These are phyloP conservation scores for Netelia virgata DNA, from an alignment of 2,888 invertebrate genomes.

Conservation along the genomic window DNA sequence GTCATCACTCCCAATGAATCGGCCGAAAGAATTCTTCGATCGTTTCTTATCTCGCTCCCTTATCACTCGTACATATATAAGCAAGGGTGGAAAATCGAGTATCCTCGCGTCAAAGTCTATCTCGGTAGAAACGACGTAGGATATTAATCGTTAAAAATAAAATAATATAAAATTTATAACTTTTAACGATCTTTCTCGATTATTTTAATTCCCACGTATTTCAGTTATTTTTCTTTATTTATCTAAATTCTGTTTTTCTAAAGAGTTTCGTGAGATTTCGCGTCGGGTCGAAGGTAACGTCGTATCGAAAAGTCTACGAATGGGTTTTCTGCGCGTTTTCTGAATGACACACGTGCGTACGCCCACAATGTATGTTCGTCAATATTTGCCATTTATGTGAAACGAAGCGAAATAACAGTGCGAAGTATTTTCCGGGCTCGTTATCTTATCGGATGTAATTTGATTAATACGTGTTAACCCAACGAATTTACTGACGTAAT, in stretches of 20 bases:
- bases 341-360: too few relatives aligned
- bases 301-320: too few relatives aligned
- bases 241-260: too few relatives aligned
- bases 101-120: neutral
- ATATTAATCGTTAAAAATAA: neutral
- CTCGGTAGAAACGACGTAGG: neutral
- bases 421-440: neutral
- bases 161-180: neutral
- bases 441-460: neutral
- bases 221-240: neutral
- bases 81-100: neutral
- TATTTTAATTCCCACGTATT: neutral
- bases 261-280: too few relatives aligned
- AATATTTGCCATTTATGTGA: too few relatives aligned
- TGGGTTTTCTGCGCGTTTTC: too few relatives aligned
- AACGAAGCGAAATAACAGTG: neutral
- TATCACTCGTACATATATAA: neutral
- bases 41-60: neutral
- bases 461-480: neutral
- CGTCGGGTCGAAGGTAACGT: too few relatives aligned
- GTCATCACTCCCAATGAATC: neutral
- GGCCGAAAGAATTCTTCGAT: neutral
- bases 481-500: neutral
- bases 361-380: too few relatives aligned
- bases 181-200: neutral